Base-by-base conservation (phyloP, 2,888 invertebrate species). In the Pandemis corylana region DNA sequence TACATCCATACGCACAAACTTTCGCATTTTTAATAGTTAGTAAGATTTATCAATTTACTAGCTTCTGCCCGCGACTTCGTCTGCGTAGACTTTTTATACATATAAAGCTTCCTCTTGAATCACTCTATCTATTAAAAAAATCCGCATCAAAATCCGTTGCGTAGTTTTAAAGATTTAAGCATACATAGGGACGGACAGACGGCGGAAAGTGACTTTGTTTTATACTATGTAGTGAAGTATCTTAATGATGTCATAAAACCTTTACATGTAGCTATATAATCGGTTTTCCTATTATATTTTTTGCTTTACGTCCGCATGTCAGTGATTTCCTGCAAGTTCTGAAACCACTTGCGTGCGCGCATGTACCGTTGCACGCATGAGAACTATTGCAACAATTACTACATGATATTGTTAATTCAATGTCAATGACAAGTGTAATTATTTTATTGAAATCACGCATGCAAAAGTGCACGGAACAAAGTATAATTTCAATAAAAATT, bases 401-500 rank as follows among this genome's bases (percentile, higher is more conserved):
- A 64, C 51, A 51, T 63, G 63, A 68, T 64, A 64, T 59, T 49
- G 68, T 63, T 46, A 62, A 59, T 46, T 69, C 73, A 73, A 69
- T 64, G 73, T 69, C 73, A 73, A 59, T 73, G 68, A 73, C 68
- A 73, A 69, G 49, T 49, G 5, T 20, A 41, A 36, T n/a, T 46
- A 12, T 62, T n/a, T 62, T 51, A 51, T 5, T 6, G 5, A n/a
- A n/a, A 13, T 6, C 10, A 12, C 12, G 10, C 44, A 9, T 44
- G 46, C 12, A 46, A 46, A 4, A 12, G 12, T 46, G 5, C 46
- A 46, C 46, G 46, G 12, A 46, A 51, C 5, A n/a, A 5, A 13
- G n/a, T 5, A n/a, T 51, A 49, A 49, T 5, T n/a, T n/a, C 13
- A 51, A 51, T 13, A 51, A 13, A 20, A 49, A n/a, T 51, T 4